These are phyloP conservation scores for Corydoras sp. DNA, from an alignment of 2,113 vertebrate genomes.

Conservation along the genomic window DNA sequence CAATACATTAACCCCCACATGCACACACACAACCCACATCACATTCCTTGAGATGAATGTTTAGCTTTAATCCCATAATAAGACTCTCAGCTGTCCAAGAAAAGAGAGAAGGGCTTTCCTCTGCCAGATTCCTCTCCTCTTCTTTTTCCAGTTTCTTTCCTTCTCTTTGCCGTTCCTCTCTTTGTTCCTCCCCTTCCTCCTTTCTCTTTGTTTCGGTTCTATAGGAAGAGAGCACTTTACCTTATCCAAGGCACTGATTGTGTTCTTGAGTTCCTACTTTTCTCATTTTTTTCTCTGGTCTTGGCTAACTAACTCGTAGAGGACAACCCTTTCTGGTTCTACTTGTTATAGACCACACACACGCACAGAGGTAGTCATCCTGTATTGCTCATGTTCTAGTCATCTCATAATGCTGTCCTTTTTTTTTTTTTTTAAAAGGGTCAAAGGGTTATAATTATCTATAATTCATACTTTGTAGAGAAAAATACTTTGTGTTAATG, in stretches of 20 bases:
- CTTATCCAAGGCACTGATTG: constrained; percentile 1
- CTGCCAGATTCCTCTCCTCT: constrained; percentile 59
- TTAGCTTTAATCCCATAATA: constrained; percentile 76
- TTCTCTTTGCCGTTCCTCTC: constrained; percentile 45
- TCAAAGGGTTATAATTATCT: no score
- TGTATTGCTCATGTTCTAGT: no score
- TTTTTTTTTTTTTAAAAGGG: no score
- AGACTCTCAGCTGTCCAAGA: constrained; percentile 73
- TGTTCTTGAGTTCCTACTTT: not conserved
- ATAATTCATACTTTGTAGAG: no score
- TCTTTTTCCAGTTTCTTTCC: constrained; percentile 16
- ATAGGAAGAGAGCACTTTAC: constrained; percentile 18
- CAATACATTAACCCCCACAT: constrained; percentile 13
- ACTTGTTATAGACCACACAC: constrained; percentile 37
- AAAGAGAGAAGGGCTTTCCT: constrained; percentile 68
- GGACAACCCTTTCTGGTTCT: not conserved
- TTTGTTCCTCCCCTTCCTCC: constrained; percentile 30
- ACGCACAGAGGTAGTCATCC: constrained; percentile 1
- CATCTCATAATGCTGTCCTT: no score
- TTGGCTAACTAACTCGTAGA: not conserved
- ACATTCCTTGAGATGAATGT: constrained; percentile 59
- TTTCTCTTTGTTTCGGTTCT: constrained; percentile 18
- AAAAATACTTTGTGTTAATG: no score
- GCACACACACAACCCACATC: constrained; percentile 32
- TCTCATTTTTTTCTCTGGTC: constrained; percentile 11